Base-by-base conservation (phyloP, 2,888 invertebrate genomes). In the Epirrhoe tristata region DNA sequence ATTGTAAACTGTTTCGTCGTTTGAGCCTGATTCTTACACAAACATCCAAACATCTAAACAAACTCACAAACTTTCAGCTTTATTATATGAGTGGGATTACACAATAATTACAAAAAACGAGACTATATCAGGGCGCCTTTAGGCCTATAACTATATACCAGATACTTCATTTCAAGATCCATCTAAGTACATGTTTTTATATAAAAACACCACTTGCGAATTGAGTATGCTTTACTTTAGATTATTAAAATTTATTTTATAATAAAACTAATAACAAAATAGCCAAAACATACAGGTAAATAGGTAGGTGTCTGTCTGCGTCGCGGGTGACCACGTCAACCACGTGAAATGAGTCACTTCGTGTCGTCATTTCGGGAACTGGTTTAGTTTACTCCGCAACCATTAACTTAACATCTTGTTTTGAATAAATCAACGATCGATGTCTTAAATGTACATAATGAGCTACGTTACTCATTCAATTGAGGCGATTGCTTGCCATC, bases 401-500 rank as follows among this genome's bases (percentile, higher is more conserved):
- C 57, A 63, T 60, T 59, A 57, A 64, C 62, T 51, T 64, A 67
- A 67, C 62, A 58, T 24, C 31, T 57, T 59, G 51, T 58, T 63
- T 63, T 59, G 31, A 53, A 62, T 72, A 67, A 58, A 66, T 66
- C 52, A 56, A 65, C 31, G 32, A 16, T 58, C 31, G 32, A 16
- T 58, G n/a, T 8, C 34, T 61, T 14, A 36, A 58, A 56, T 48
- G 50, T 39, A 31, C 46, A 43, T 43, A 54, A 55, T 64, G 39
- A 52, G 52, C 39, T 10, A 55, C 39, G 50, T 63, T 48, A 66
- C 58, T 69, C 46, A 51, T 16, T 51, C 57, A 58, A 55, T 65
- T 58, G 39, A 50, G 58, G 51, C 66, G 65, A 60, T 63, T 72
- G 68, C 74, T 76, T 72, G 71, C 73, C 72, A 77, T 74, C 72